phyloP scores from a whole-genome alignment of 2,888 invertebrate genomes.

The Limnephilus lunatus region DNA sequence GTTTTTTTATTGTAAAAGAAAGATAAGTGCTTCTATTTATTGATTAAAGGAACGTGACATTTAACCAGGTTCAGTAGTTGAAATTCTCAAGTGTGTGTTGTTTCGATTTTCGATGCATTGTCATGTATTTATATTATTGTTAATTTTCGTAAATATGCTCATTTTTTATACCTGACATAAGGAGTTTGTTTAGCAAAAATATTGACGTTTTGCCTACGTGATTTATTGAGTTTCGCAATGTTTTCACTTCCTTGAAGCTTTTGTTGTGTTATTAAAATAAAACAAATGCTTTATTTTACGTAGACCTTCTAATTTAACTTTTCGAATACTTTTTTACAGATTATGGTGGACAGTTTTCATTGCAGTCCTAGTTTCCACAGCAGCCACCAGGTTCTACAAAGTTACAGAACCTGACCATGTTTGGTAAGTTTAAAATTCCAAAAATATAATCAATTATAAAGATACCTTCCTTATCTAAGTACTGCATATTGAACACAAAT shows the following conservation, averaged over 20 bases:
- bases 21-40: not conserved
- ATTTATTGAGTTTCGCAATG: not conserved
- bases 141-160: not conserved
- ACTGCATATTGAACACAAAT: not conserved
- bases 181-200: not conserved
- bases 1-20: not conserved
- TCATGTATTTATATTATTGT: not conserved
- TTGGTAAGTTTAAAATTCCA: conserved; percentile 81
- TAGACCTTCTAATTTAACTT: not conserved
- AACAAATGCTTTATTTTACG: not conserved
- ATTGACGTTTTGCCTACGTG: not conserved
- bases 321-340: conserved; percentile 68
- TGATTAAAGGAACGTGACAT: not conserved
- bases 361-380: conserved; percentile 81
- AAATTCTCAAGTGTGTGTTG: not conserved
- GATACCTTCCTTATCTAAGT: not conserved
- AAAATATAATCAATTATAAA: not conserved
- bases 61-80: not conserved
- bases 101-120: too few relatives aligned
- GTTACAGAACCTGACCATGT: conserved; percentile 95
- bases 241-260: not conserved
- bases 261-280: not conserved
- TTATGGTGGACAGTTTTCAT: conserved; percentile 84
- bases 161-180: not conserved
- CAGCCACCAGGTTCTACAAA: conserved; percentile 90